Evolutionary conservation across 2,113 vertebrate species (phyloP), one percentile per base, ranked within the genome.

Genomic region (Platycercus adscitus): DNA sequence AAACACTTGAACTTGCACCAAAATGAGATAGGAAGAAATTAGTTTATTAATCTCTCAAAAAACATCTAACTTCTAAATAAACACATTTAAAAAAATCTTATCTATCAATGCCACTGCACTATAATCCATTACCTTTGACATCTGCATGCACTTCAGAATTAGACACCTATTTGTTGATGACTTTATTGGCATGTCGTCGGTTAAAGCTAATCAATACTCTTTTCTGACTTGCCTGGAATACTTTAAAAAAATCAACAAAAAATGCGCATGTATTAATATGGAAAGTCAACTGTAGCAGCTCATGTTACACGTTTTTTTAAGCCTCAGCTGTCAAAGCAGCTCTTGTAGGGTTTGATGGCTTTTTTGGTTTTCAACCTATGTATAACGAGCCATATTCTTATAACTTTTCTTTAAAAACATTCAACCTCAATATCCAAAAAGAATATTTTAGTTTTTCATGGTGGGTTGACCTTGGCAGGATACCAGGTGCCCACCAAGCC

Each of bases 201-300:
- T 94, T 93, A 63, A 93, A 58, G 10, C 28, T 58, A 60, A 91
- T 96, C 86, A 90, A 93, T 97, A 93, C 7, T 75, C 93, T 89
- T 24, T 89, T 88, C 37, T 88, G n/a, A 66, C 4, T 31, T 53
- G 7, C 5, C 2, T 88, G 44, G 64, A 93, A 93, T 87, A 68
- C 37, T 75, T 95, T 43, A 72, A 89, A 64, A 44, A 6, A 72
- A 31, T 64, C 41, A 88, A 25, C 3, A 6, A 76, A 83, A 92
- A 81, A 35, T 61, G 9, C 0, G 8, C 46, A 11, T 23, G 18
- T 69, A 60, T 25, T 81, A 85, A 81, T 47, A 73, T 23, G 21
- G 94, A 95, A 92, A 91, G 11, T 1, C 1, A 65, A 56, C 3
- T 33, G 16, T 53, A 75, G 19, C 41, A n/a, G 7, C 49, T 80